These are phyloP conservation scores for Brachyhypopomus occidentalis DNA, from an alignment of 2,113 vertebrate genomes.

Conservation along the genomic window DNA sequence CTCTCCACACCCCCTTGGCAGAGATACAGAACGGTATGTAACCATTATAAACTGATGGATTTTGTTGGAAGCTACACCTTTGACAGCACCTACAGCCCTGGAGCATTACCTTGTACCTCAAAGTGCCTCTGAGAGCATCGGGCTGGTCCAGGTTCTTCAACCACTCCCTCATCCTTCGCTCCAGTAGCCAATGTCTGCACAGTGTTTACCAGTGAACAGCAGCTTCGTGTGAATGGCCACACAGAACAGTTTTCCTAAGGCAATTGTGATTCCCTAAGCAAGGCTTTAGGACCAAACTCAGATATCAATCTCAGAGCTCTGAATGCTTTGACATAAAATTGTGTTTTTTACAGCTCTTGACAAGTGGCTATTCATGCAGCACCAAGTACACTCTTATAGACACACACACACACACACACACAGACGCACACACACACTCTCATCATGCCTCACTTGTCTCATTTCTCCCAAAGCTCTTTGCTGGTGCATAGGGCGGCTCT, in stretches of 20 bases:
- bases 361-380: conserved; percentile 37
- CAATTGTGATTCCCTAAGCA: not conserved
- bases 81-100: no score
- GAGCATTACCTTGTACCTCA: not conserved
- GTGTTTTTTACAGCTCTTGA: conserved; percentile 52
- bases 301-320: not conserved
- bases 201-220: conserved; percentile 5
- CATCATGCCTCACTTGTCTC: not conserved
- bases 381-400: not conserved
- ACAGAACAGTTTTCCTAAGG: not conserved
- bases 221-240: conserved; percentile 3
- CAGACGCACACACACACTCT: not conserved
- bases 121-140: not conserved
- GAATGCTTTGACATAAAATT: conserved; percentile 17
- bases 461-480: conserved; percentile 4
- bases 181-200: not conserved
- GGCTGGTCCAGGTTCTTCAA: not conserved
- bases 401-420: conserved; percentile 22
- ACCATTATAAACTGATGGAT: no score
- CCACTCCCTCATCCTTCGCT: conserved; percentile 3
- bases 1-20: no score
- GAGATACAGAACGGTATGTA: no score
- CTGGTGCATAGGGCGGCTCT: conserved; percentile 42
- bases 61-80: no score
- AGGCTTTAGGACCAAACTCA: not conserved